These are phyloP conservation scores for Diploptera punctata DNA, from an alignment of 2,888 invertebrate genomes.

Conservation along the genomic window DNA sequence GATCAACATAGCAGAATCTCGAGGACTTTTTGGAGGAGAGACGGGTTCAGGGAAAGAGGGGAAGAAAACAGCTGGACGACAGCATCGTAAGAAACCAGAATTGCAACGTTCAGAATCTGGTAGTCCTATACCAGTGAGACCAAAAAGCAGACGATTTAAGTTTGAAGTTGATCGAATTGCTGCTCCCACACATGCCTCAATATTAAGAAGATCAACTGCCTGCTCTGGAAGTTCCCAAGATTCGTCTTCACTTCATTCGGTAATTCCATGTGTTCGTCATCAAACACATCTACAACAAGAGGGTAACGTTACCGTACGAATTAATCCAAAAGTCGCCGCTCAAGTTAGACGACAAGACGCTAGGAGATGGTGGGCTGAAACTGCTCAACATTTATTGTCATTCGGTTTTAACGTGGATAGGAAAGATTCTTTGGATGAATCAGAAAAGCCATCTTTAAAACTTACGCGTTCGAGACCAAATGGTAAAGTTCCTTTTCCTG, in stretches of 20 bases:
- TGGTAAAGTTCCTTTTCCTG: constrained; percentile 1
- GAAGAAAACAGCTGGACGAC: constrained; percentile 48
- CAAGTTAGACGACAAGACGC: constrained; percentile 35
- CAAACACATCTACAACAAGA: neutral
- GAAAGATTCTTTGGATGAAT: neutral
- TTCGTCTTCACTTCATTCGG: neutral
- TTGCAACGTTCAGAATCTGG: constrained; percentile 21
- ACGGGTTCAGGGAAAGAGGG: constrained; percentile 49
- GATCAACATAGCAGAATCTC: constrained; percentile 81
- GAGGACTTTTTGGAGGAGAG: constrained; percentile 72
- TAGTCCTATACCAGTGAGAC: constrained; percentile 7
- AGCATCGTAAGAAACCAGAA: constrained; percentile 13
- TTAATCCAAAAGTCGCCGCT: constrained; percentile 9
- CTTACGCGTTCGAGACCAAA: neutral
- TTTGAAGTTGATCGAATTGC: constrained; percentile 65
- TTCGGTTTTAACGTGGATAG: neutral
- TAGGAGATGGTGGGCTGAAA: constrained; percentile 42
- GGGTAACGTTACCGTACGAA: neutral
- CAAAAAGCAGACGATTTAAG: constrained; percentile 46
- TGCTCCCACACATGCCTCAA: constrained; percentile 71
- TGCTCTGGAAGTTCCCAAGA: neutral
- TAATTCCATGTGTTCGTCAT: neutral
- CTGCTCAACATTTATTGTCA: constrained; percentile 25
- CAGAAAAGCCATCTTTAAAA: neutral
- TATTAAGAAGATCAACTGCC: constrained; percentile 54